phyloP scores from a whole-genome alignment of 2,113 vertebrate species.

The Nansenia antarctica region DNA sequence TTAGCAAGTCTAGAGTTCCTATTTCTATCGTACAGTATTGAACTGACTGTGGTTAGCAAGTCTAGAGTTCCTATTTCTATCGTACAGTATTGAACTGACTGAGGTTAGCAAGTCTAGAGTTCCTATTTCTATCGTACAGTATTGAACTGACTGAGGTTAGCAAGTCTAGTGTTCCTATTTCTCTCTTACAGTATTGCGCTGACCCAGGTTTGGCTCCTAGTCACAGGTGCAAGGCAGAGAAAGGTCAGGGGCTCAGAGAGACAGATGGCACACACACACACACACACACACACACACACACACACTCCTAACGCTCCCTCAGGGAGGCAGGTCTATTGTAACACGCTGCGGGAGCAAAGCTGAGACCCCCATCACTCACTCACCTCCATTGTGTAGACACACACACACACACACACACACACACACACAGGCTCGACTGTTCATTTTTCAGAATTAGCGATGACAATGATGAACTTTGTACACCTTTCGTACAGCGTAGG shows the following conservation, averaged over 20 bases:
- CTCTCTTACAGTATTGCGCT: not conserved
- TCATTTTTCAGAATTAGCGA: too few relatives aligned
- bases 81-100: too few relatives aligned
- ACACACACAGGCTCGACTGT: too few relatives aligned
- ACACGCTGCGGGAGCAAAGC: conserved; percentile 55
- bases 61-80: too few relatives aligned
- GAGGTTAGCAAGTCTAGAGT: too few relatives aligned
- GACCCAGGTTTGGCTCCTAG: conserved; percentile 27
- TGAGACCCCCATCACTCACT: conserved; percentile 44
- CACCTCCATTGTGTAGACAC: conserved; percentile 36
- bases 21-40: too few relatives aligned
- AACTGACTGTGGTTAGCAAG: too few relatives aligned
- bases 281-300: conserved; percentile 12
- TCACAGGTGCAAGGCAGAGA: conserved; percentile 64
- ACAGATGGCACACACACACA: conserved; percentile 38
- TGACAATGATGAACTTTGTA: too few relatives aligned
- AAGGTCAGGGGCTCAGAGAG: conserved; percentile 72
- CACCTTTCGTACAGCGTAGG: too few relatives aligned
- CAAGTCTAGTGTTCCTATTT: not conserved
- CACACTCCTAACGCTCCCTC: not conserved
- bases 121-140: not conserved
- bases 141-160: not conserved
- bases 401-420: conserved; percentile 13
- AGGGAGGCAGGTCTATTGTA: conserved; percentile 55
- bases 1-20: too few relatives aligned